phyloP scores from a whole-genome alignment of 2,797 vertebrate genomes.

The Oreochromis mossambicus region DNA sequence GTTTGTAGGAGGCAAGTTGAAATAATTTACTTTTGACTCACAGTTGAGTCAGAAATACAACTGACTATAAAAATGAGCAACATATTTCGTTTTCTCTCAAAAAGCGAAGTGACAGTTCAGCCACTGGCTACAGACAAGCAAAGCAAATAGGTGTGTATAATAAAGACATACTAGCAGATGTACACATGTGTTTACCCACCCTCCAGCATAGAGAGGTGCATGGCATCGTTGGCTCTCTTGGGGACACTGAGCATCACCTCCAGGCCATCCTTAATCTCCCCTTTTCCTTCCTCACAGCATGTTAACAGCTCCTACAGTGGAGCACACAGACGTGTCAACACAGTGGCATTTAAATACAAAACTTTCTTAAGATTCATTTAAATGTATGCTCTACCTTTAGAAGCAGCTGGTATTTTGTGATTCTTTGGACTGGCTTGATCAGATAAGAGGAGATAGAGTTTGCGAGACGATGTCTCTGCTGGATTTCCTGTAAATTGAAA shows the following conservation, averaged over 20 bases:
- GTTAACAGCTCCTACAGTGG: slow-evolving; percentile 88
- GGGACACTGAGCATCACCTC: slow-evolving; percentile 99
- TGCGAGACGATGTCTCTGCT: slow-evolving; percentile 93
- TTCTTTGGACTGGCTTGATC: slow-evolving; percentile 98
- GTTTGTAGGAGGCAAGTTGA: neutral
- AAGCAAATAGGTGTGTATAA: neutral
- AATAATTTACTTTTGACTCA: slow-evolving; percentile 5
- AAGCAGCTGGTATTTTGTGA: slow-evolving; percentile 98
- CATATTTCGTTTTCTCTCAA: neutral
- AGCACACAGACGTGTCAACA: neutral
- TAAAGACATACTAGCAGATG: neutral
- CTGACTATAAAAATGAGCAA: neutral
- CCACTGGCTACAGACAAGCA: neutral
- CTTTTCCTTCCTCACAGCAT: slow-evolving; percentile 98
- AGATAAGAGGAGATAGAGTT: slow-evolving; percentile 99
- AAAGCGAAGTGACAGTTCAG: neutral
- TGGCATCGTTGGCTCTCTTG: slow-evolving; percentile 97
- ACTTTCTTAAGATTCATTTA: neutral
- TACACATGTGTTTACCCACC: slow-evolving; percentile 67
- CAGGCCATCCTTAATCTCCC: slow-evolving; percentile 97
- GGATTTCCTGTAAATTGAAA: slow-evolving; percentile 85
- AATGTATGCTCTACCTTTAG: slow-evolving; percentile 81
- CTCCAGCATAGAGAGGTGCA: slow-evolving; percentile 99
- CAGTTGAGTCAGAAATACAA: neutral
- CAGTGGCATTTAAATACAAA: neutral